Base-by-base conservation (phyloP, 2,797 vertebrate genomes). In the Coccyzus lansbergi region DNA sequence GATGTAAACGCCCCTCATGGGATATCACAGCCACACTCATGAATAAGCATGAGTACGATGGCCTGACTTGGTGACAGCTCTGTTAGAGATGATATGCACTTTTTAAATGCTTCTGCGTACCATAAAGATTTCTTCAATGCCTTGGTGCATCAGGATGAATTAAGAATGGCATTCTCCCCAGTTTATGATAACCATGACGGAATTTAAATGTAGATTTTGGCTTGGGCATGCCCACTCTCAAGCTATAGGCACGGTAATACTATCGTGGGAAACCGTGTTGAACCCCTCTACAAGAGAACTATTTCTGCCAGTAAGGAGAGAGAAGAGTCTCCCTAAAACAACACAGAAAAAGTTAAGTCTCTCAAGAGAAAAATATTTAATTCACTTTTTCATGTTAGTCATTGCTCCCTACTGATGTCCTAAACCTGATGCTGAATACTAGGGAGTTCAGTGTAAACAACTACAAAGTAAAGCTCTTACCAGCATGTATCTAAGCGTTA, bases 381-480 rank as follows among this genome's bases (percentile, higher is more conserved):
- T 85, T 93, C 68, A 80, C 38, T 93, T 89, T 89, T 95, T 78
- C 83, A 58, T 63, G 72, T 96, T 94, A 86, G 68, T 91, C 0
- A 0, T 88, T 83, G 21, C 68, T 88, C 80, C 52, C 77, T 92
- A 94, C 86, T 92, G 89, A 91, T 90, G 94, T 86, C 76, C 87
- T 93, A 86, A 92, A 82, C 82, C 60, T 69, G 93, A 64, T 77
- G 64, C 62, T 77, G 72, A 95, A 94, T 95, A 92, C 85, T 12
- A 89, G 69, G 88, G 62, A 94, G 92, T 95, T 94, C 93, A 92
- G 90, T 86, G 85, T 90, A 97, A 96, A 96, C 90, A 96, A 80
- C 46, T 74, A 67, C 86, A 97, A 96, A 95, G 89, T 52, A 96
- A 96, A 91, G 56, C 82, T 84, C 94, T 94, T 92, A 92, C 77